Conservation (phyloP, 2,888 invertebrate genomes). For the Taphrorychus bicolor region DNA sequence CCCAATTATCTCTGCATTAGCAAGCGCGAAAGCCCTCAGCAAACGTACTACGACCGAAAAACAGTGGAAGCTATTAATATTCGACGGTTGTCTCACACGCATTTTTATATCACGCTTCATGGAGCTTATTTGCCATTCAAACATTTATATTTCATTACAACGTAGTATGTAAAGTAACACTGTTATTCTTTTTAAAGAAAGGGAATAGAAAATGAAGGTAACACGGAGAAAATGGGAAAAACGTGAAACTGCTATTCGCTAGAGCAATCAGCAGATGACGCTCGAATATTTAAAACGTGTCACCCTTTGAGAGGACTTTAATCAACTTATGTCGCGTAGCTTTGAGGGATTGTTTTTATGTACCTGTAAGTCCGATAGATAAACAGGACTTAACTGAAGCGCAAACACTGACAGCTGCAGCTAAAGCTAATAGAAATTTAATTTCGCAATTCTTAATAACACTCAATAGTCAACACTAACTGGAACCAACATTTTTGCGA, state of each 20-base stretch:
- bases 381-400: neutral
- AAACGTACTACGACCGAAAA: neutral
- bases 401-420: neutral
- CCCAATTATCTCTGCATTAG: neutral
- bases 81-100: no score
- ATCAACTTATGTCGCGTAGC: neutral
- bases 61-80: no score
- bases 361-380: neutral
- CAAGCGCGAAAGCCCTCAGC: neutral
- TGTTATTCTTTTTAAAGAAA: slow-evolving; percentile 3
- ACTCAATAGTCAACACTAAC: no score
- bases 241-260: slow-evolving; percentile 7
- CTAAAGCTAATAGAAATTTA: neutral
- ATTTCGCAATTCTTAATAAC: neutral
- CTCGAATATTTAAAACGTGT: neutral
- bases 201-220: slow-evolving; percentile 8
- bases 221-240: slow-evolving; percentile 5
- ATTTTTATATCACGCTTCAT: neutral
- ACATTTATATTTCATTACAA: slow-evolving; percentile 7
- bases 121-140: slow-evolving; percentile 3
- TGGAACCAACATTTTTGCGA: no score
- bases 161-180: neutral
- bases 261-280: slow-evolving; percentile 1
- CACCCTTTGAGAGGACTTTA: slow-evolving; percentile 2
- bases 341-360: neutral